phyloP scores from a whole-genome alignment of 2,888 invertebrate species.

The Caenorhabditis sp. region DNA sequence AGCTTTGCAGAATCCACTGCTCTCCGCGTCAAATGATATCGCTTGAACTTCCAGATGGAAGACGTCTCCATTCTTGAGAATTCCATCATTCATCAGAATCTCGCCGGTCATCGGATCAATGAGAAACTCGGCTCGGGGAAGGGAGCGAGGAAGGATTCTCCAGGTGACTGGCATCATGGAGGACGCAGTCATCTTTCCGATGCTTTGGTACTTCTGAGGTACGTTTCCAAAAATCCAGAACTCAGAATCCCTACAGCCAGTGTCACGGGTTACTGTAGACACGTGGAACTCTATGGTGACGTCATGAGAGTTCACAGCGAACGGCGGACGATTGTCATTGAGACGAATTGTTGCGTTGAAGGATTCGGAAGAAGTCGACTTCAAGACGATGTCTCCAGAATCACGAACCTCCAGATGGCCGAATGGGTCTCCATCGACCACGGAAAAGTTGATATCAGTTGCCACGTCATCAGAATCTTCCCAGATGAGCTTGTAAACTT shows the following conservation, averaged over 20 bases:
- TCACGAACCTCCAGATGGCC: slow-evolving; percentile 29
- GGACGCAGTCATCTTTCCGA: slow-evolving; percentile 14
- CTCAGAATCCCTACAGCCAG: slow-evolving; percentile 2
- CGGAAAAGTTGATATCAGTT: slow-evolving; percentile 28
- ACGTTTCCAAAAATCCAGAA: slow-evolving; percentile 14
- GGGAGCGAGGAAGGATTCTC: slow-evolving; percentile 57
- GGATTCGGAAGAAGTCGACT: slow-evolving; percentile 9
- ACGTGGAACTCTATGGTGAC: slow-evolving; percentile 40
- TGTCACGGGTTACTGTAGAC: too few species aligned
- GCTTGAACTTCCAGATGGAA: slow-evolving; percentile 29
- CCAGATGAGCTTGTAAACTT: slow-evolving; percentile 20
- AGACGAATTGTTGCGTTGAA: slow-evolving; percentile 58
- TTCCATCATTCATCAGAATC: slow-evolving; percentile 36
- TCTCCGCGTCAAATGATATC: slow-evolving; percentile 30
- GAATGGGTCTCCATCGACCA: slow-evolving; percentile 41
- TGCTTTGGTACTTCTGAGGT: background rate
- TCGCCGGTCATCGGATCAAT: slow-evolving; percentile 66
- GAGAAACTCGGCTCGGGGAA: slow-evolving; percentile 43
- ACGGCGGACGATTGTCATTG: slow-evolving; percentile 44
- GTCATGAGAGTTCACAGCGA: slow-evolving; percentile 37
- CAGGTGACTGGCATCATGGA: slow-evolving; percentile 20
- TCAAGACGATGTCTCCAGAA: slow-evolving; percentile 27
- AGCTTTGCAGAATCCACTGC: slow-evolving; percentile 18
- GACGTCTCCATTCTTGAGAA: slow-evolving; percentile 15
- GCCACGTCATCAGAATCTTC: slow-evolving; percentile 30